A percentile compares a stretch with the other conserved stretches of the same genome.
These are phyloP conservation scores for Macrotrachela quadricornifera DNA, from an alignment of 1,140 invertebrate genomes.

Conservation along the genomic window DNA sequence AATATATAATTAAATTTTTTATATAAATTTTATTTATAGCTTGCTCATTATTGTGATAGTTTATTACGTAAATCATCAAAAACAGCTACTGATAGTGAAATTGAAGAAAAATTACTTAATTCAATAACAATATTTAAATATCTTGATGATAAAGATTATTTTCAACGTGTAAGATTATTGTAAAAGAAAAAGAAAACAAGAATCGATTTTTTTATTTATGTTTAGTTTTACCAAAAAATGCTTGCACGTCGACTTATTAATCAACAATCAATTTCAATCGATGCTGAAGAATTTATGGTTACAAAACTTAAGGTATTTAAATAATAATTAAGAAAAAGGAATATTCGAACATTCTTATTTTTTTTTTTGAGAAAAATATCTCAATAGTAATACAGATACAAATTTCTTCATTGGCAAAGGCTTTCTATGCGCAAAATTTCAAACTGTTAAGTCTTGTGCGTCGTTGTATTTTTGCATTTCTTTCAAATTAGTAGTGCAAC, in stretches of 20 bases:
- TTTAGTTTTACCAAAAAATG: slow-evolving; percentile 42
- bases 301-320: slow-evolving; percentile 57
- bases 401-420: no score
- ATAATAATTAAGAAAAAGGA: no score
- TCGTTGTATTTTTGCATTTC: no score
- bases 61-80: slow-evolving; percentile 74
- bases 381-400: no score
- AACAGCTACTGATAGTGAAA: slow-evolving; percentile 57
- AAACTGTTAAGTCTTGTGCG: no score
- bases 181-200: no score
- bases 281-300: slow-evolving; percentile 95
- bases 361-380: no score
- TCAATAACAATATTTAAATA: slow-evolving; percentile 95
- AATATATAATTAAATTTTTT: no score
- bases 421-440: no score
- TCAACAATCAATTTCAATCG: slow-evolving; percentile 81
- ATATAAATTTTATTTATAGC: slow-evolving; percentile 24
- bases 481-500: no score
- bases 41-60: slow-evolving; percentile 90
- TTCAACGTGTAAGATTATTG: slow-evolving; percentile 41
- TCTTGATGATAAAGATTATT: slow-evolving; percentile 93
- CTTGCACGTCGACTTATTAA: slow-evolving; percentile 72
- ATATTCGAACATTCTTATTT: no score
- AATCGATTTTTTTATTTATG: no score
- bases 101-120: slow-evolving; percentile 58